Evolutionary conservation across 2,113 vertebrate genomes (phyloP).

Genomic region (Ameiurus melas): DNA sequence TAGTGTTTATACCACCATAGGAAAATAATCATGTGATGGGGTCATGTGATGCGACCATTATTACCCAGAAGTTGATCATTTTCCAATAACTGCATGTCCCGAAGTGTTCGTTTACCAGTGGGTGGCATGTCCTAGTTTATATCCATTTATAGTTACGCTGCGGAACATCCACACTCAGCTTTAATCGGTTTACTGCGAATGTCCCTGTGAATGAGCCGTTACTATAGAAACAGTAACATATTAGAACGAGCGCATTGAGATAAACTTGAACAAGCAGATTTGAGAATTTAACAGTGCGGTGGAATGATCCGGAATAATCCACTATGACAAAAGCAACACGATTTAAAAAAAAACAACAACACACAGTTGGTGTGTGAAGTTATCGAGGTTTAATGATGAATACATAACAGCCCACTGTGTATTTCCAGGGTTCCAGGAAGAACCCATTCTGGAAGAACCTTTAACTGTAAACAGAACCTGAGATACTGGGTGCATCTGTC

Average conservation of each 20-base stretch:
- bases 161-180: background rate
- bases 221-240: background rate
- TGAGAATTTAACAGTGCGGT: background rate
- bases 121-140: too few relatives aligned
- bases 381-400: background rate
- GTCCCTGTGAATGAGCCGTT: background rate
- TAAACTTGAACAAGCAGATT: background rate
- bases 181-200: background rate
- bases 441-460: background rate
- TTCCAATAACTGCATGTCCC: background rate
- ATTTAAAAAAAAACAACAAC: background rate
- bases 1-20: background rate
- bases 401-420: too few relatives aligned
- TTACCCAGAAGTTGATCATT: too few relatives aligned
- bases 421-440: background rate
- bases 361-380: background rate
- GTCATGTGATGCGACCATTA: background rate
- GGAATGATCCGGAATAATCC: background rate
- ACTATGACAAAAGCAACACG: background rate
- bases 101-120: background rate
- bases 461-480: background rate
- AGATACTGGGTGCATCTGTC: background rate
- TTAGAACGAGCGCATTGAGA: background rate
- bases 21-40: background rate
- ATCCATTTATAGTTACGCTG: background rate